Conservation (phyloP, 2,888 invertebrate species). For the Mystacides longicornis region DNA sequence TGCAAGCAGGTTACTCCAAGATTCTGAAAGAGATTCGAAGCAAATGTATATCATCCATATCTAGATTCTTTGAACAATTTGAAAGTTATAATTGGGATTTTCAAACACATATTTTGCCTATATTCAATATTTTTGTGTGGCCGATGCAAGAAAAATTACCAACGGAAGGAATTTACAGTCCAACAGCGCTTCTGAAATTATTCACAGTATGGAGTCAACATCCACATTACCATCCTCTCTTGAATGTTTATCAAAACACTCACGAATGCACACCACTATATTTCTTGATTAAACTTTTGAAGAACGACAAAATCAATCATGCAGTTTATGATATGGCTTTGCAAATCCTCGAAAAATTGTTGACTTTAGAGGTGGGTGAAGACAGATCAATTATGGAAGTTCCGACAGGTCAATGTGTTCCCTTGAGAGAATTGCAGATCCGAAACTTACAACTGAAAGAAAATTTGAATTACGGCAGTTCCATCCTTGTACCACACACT, state of each 20-base stretch:
- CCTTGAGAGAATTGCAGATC: slow-evolving; percentile 31
- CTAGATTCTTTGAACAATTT: slow-evolving; percentile 73
- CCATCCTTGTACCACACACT: slow-evolving; percentile 67
- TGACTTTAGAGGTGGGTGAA: slow-evolving; percentile 58
- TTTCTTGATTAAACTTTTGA: slow-evolving; percentile 62
- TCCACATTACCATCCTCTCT: slow-evolving; percentile 65
- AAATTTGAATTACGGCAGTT: slow-evolving; percentile 63
- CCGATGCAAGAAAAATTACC: slow-evolving; percentile 69
- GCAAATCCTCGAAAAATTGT: slow-evolving; percentile 66
- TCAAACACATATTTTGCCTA: slow-evolving; percentile 58
- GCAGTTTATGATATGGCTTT: slow-evolving; percentile 62
- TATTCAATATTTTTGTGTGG: slow-evolving; percentile 76
- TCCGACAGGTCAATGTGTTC: slow-evolving; percentile 30
- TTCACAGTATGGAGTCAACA: slow-evolving; percentile 73
- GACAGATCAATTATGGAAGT: slow-evolving; percentile 39
- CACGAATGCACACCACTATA: slow-evolving; percentile 53
- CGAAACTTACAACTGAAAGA: slow-evolving; percentile 32
- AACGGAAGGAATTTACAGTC: slow-evolving; percentile 73
- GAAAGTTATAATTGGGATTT: slow-evolving; percentile 65
- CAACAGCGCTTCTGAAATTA: slow-evolving; percentile 75
- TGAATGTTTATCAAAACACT: slow-evolving; percentile 52
- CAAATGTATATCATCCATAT: slow-evolving; percentile 53
- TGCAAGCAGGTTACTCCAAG: slow-evolving; percentile 56
- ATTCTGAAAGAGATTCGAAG: slow-evolving; percentile 60
- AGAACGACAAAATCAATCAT: slow-evolving; percentile 57